Conservation (phyloP, 1,140 invertebrate genomes). For the Diorhabda sublineata region DNA sequence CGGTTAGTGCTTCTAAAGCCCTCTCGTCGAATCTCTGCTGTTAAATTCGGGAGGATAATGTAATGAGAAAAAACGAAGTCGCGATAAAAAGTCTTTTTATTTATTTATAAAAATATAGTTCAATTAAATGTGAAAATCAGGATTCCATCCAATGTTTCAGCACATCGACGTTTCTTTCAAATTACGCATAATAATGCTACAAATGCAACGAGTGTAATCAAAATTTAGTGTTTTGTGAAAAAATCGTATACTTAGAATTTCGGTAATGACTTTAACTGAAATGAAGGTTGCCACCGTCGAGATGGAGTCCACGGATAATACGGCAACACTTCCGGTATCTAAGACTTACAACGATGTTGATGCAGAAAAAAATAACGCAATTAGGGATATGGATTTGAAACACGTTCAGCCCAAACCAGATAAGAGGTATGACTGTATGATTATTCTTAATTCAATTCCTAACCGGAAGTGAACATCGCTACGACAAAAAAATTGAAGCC, state of each 20-base stretch:
- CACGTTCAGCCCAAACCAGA: constrained; percentile 74
- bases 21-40: constrained; percentile 1
- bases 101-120: neutral
- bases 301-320: constrained; percentile 75
- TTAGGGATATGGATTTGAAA: constrained; percentile 83
- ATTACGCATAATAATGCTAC: neutral
- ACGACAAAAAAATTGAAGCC: no score
- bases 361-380: constrained; percentile 62
- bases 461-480: no score
- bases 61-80: neutral
- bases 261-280: neutral
- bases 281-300: constrained; percentile 82
- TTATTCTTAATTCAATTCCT: no score
- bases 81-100: neutral
- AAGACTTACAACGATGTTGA: constrained; percentile 36
- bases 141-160: neutral
- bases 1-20: neutral
- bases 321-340: constrained; percentile 74
- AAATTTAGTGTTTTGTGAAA: neutral
- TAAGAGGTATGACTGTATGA: constrained; percentile 61
- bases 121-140: neutral
- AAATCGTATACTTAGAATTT: neutral
- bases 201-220: neutral
- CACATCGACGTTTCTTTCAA: neutral
- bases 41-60: neutral